phyloP scores from a whole-genome alignment of 1,140 invertebrate species.

The Macrotrachela quadricornifera region DNA sequence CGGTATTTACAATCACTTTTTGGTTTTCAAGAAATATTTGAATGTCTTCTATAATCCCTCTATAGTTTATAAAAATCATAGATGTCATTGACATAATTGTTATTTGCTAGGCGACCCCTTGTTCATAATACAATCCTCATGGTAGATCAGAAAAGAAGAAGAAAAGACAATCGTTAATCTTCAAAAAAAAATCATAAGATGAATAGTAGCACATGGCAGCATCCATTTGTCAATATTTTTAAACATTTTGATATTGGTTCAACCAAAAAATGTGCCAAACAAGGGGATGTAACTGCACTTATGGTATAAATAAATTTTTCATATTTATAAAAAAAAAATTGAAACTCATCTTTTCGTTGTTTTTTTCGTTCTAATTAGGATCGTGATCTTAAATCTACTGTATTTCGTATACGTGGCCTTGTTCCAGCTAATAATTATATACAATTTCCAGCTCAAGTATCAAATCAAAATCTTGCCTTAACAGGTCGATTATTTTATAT shows the following conservation, averaged over 20 bases:
- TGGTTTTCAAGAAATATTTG: too few species aligned
- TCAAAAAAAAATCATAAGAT: too few species aligned
- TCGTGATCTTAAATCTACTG: slow-evolving; percentile 23
- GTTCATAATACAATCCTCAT: too few species aligned
- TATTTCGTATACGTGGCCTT: slow-evolving; percentile 21
- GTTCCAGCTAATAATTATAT: slow-evolving; percentile 28
- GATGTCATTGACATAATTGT: too few species aligned
- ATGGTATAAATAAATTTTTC: too few species aligned
- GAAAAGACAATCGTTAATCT: too few species aligned
- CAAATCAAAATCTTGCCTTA: slow-evolving; percentile 22
- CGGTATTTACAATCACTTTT: too few species aligned
- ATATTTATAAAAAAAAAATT: not conserved
- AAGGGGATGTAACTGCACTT: slow-evolving; percentile 23
- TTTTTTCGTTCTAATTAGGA: slow-evolving; percentile 15
- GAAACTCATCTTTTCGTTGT: not conserved
- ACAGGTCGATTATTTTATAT: slow-evolving; percentile 25
- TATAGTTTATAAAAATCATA: too few species aligned
- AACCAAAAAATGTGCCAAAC: slow-evolving; percentile 29
- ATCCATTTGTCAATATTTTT: slow-evolving; percentile 30
- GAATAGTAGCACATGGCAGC: too few species aligned
- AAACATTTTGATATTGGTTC: slow-evolving; percentile 26
- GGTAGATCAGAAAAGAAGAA: too few species aligned
- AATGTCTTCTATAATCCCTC: too few species aligned
- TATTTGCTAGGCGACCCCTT: too few species aligned
- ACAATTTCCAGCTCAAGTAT: slow-evolving; percentile 26